Evolutionary conservation across 2,797 vertebrate species (phyloP), one percentile per base, ranked within the genome.

Genomic region (Neostethus bicornis): DNA sequence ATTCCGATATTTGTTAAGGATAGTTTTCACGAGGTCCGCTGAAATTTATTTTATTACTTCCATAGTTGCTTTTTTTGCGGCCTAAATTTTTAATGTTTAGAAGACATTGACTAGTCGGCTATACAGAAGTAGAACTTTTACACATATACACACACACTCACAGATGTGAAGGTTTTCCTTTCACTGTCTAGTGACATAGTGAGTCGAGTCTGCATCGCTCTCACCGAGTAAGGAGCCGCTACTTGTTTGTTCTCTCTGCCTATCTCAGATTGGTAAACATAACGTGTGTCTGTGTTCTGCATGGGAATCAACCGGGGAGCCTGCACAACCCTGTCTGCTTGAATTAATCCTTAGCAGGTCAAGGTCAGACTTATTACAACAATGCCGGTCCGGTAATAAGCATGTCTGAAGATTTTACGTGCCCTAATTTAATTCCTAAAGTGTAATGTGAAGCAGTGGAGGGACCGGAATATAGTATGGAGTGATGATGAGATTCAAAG

Each of bases 331-430:
- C 77, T 69, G 82, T 85, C 84, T 77, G 66, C 75, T 75, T 65
- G 62, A 56, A 90, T 87, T 86, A 90, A 90, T 90, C 85, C 68
- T 67, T 72, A 75, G 79, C 69, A 68, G 87, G 87, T 90, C 85
- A 91, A 92, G 89, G 91, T 92, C 87, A 89, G 77, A 57, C 75
- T 49, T 83, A 88, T 87, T 87, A 91, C 87, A 85, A 78, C 82
- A 84, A 81, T 75, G 81, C 77, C 83, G 51, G 71, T 52, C 70
- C 52, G 53, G 77, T 86, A 86, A 86, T 85, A 86, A 85, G 87
- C 83, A 87, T 80, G 82, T 86, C 75, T 82, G 70, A 84, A 87
- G 83, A 87, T 89, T 89, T 83, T 10, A 35, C 77, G 4, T 76
- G 84, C 74, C 64, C 73, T 83, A 87, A 87, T 88, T 89, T 82